Percentiles rank a stretch among this genome's conserved stretches.
Conservation (phyloP, 35 echinoderm and acorn worm species). For the Apostichopus parvimensis region DNA sequence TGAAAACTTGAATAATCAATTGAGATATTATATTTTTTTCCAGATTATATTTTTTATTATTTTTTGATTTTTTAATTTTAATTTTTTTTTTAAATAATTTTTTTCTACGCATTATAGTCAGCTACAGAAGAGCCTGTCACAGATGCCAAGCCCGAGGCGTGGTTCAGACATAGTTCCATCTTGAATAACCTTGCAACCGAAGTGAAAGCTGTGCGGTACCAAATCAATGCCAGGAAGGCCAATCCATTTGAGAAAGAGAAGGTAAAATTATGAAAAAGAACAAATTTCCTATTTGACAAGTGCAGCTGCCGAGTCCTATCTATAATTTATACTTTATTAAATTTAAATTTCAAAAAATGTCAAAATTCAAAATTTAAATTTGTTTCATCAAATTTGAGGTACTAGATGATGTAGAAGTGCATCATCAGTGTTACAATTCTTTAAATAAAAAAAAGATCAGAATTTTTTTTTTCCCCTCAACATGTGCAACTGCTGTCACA, state of each 20-base stretch:
- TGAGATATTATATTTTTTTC: not conserved
- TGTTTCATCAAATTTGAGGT: too few relatives aligned
- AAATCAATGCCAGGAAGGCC: not conserved
- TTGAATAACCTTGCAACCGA: constrained; percentile 17
- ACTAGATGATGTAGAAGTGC: not conserved
- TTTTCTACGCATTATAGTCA: not conserved
- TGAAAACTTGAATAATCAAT: too few relatives aligned
- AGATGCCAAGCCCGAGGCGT: not conserved
- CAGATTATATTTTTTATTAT: not conserved
- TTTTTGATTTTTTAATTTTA: not conserved
- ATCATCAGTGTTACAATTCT: not conserved
- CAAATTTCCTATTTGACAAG: not conserved
- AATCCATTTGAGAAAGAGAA: constrained; percentile 5
- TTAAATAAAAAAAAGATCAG: too few relatives aligned
- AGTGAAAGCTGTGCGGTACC: constrained; percentile 31
- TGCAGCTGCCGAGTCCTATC: not conserved
- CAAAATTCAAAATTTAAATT: too few relatives aligned
- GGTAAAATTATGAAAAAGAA: not conserved
- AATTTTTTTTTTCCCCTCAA: too few relatives aligned
- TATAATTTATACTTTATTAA: too few relatives aligned
- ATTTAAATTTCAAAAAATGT: too few relatives aligned
- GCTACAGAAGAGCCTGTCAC: not conserved
- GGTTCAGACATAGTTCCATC: constrained; percentile 13
- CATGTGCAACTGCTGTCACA: too few relatives aligned
- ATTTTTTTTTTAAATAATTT: not conserved